A percentile compares a stretch with the other conserved stretches of the same genome.
phyloP scores from a whole-genome alignment of 2,113 vertebrate genomes.

The Phyllostomus hastatus region DNA sequence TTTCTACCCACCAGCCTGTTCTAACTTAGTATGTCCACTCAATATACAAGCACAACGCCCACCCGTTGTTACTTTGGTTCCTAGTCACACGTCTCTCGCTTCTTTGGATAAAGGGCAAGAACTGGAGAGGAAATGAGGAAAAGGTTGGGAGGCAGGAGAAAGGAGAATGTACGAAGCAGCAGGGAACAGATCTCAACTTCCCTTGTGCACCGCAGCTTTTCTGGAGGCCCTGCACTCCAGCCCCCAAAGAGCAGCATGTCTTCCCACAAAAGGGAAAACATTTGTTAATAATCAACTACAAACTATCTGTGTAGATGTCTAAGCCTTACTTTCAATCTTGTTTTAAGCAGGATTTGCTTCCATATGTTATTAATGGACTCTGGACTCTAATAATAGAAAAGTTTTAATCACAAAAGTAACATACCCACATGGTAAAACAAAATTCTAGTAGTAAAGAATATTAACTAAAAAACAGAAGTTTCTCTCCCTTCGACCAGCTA shows the following conservation, averaged over 20 bases:
- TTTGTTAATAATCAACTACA: neutral
- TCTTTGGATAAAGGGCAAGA: neutral
- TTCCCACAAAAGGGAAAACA: neutral
- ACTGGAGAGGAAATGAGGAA: neutral
- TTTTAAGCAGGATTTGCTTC: neutral
- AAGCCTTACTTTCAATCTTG: neutral
- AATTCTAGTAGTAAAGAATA: neutral
- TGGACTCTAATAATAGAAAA: neutral
- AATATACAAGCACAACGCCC: neutral
- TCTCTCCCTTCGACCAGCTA: neutral
- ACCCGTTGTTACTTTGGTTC: neutral
- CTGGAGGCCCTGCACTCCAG: neutral
- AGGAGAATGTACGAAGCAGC: neutral
- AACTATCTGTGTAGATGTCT: neutral
- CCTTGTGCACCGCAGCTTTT: no score
- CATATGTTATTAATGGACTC: neutral
- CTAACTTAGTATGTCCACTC: neutral
- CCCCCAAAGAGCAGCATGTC: neutral
- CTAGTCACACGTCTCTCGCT: neutral
- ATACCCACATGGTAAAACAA: neutral
- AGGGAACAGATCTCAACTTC: neutral
- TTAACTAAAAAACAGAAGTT: neutral
- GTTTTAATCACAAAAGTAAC: neutral
- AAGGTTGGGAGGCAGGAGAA: neutral
- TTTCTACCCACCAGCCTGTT: neutral